These are phyloP conservation scores for Deroplatys truncata DNA, from an alignment of 2,888 invertebrate genomes.

Conservation along the genomic window DNA sequence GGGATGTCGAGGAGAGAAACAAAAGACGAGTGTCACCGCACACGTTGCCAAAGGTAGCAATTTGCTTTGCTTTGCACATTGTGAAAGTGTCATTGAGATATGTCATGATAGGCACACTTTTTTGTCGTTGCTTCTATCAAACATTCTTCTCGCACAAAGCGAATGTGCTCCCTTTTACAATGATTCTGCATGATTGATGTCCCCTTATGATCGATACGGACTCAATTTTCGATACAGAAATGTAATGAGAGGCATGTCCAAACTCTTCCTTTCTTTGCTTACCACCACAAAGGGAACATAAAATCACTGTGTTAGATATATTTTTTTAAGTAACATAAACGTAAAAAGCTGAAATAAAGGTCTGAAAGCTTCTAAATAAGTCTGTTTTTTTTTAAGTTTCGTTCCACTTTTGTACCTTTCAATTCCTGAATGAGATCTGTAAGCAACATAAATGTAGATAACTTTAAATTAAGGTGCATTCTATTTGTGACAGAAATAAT, in stretches of 20 bases:
- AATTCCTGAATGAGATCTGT: too few relatives aligned
- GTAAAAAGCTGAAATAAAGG: too few relatives aligned
- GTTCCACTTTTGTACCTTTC: too few relatives aligned
- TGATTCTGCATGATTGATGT: background rate
- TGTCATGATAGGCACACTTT: background rate
- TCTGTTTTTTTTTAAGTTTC: too few relatives aligned
- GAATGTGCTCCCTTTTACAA: background rate
- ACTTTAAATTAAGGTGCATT: too few relatives aligned
- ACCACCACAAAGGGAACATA: background rate
- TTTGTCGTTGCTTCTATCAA: background rate
- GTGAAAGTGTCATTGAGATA: background rate
- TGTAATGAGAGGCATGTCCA: background rate
- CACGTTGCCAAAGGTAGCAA: background rate
- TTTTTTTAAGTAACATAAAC: too few relatives aligned
- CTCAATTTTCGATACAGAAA: background rate
- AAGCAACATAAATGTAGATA: too few relatives aligned
- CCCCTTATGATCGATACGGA: background rate
- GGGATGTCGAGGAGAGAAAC: background rate
- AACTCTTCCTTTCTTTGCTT: background rate
- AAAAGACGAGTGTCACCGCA: background rate
- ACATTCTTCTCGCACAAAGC: background rate
- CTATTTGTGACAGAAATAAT: too few relatives aligned
- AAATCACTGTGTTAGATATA: too few relatives aligned
- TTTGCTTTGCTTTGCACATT: background rate
- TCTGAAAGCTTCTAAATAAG: too few relatives aligned